Evolutionary conservation across 2,797 vertebrate genomes (phyloP), one percentile per base, ranked within the genome.

Genomic region (Halcyon leucocephala): DNA sequence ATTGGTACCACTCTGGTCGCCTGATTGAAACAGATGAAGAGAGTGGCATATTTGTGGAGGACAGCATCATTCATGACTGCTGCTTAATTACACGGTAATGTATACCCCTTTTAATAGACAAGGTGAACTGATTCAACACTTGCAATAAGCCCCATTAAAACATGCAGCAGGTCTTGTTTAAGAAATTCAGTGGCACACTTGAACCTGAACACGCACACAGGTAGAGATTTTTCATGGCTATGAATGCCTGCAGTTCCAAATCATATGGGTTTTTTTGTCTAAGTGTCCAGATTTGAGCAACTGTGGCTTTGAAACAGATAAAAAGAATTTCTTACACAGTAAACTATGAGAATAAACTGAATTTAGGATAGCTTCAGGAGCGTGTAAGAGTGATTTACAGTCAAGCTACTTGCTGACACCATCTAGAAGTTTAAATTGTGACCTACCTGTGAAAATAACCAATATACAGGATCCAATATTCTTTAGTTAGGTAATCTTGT

Each of bases 21-120:
- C 52, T 87, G 6, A 90, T 99, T 5, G 94, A 95, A 89, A 99
- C 98, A 1, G 97, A 99, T 55, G 99, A 99, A 74, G 98, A 99
- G 44, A 89, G 91, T 5, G 99, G 98, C 31, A 14, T 99, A 92
- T 98, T 98, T 33, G 98, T 99, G 95, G 99, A 99, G 95, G 98
- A 99, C 28, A 99, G 98, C 89, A 98, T 99, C 86, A 98, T 99
- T 15, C 99, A 99, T 6, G 99, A 99, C 98, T 99, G 99, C 98
- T 99, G 99, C 97, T 96, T 99, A 64, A 97, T 99, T 51, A 99
- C 99, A 97, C 99, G 99, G 99, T 99, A 98, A 96, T 13, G 31
- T 41, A 57, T 17, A 7, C 11, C 46, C 54, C 9, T 76, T 18
- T 12, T 14, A 7, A 12, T 2, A 78, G 74, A 44, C 48, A 12